Evolutionary conservation across 2,797 vertebrate species (phyloP).

Genomic region (Catostomus latipinnis): DNA sequence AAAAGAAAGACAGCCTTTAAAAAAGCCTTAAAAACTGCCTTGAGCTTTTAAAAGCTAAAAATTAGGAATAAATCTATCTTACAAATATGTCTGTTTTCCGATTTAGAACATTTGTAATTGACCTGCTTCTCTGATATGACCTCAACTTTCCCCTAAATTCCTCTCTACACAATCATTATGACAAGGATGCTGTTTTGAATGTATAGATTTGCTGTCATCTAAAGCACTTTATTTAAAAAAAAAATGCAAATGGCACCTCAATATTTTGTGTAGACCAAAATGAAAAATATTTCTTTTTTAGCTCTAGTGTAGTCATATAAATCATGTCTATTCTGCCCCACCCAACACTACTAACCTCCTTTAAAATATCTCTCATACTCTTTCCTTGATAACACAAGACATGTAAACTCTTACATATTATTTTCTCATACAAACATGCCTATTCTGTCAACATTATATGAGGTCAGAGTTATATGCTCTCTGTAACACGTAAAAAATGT

Average conservation of each 20-base stretch:
- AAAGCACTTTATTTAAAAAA: constrained; percentile 59
- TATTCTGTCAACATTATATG: constrained; percentile 22
- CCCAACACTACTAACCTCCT: constrained; percentile 22
- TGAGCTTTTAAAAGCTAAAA: constrained; percentile 14
- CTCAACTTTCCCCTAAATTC: constrained; percentile 41
- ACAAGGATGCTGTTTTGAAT: constrained; percentile 28
- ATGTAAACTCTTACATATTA: constrained; percentile 70
- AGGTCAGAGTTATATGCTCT: constrained; percentile 17
- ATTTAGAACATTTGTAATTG: constrained; percentile 22
- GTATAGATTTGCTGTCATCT: constrained; percentile 34
- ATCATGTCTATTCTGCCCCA: background rate
- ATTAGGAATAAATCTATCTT: constrained; percentile 10
- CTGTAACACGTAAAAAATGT: constrained; percentile 62
- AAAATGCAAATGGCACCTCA: constrained; percentile 36
- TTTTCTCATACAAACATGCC: constrained; percentile 40
- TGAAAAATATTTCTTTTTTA: background rate
- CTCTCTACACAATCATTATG: background rate
- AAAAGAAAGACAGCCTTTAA: constrained; percentile 19
- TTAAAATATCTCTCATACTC: background rate
- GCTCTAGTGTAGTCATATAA: constrained; percentile 1
- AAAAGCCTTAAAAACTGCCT: background rate
- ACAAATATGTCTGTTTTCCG: background rate
- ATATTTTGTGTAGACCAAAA: constrained; percentile 47
- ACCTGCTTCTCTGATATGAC: background rate
- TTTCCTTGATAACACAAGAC: constrained; percentile 44